Conservation (phyloP, 2,797 vertebrate genomes). For the Notamacropus eugenii region DNA sequence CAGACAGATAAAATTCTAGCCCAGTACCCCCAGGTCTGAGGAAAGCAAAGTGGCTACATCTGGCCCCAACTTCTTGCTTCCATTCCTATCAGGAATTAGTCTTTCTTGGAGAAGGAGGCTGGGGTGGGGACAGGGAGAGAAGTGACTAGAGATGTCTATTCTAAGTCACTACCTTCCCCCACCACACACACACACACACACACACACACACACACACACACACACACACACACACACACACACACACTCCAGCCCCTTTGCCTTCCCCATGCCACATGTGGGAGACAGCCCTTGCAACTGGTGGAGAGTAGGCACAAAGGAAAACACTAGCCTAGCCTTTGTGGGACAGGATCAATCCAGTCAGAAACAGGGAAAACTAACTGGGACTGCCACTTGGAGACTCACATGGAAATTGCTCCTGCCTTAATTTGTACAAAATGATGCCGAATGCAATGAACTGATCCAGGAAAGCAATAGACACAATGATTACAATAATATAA, state of each 20-base stretch:
- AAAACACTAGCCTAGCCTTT: not conserved
- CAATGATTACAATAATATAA: not conserved
- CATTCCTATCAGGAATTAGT: not conserved
- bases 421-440: not conserved
- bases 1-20: not conserved
- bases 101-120: not conserved
- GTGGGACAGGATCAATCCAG: not conserved
- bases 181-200: not conserved
- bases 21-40: not conserved
- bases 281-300: not conserved
- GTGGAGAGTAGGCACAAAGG: not conserved
- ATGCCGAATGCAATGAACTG: not conserved
- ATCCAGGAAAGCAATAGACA: not conserved
- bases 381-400: not conserved
- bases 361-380: not conserved
- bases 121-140: not conserved
- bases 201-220: not conserved
- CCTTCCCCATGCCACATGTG: not conserved
- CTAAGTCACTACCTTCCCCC: not conserved
- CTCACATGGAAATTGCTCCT: not conserved
- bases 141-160: not conserved
- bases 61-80: not conserved
- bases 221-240: not conserved
- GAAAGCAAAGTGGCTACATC: not conserved
- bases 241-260: not conserved